Evolutionary conservation across 2,797 vertebrate species (phyloP), one percentile per base, ranked within the genome.

Genomic region (Octomys mimax): DNA sequence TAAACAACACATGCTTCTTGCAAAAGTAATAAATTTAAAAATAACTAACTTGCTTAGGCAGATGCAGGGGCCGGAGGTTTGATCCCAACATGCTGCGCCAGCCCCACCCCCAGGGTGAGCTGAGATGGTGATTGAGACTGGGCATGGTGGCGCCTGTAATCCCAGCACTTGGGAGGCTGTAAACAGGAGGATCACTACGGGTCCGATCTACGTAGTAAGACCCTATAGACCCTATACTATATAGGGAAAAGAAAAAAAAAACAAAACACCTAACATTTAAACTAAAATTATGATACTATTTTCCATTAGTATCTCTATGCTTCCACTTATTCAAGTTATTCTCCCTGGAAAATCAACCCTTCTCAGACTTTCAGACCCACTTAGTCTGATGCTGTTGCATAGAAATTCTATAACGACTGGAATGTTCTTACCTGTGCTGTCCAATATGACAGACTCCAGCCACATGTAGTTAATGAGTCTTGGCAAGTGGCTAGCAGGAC

Each of bases 1-100:
- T 46, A 82, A 94, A 73, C 7, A 70, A 57, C 31, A 79, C 70
- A 88, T 83, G 31, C 21, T 96, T 82, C 68, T 59, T 73, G 33
- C 89, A 77, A 71, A 86, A 22, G 88, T 62, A 75, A 46, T 75
- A 21, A 93, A 36, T 24, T 39, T 14, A 42, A 82, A 73, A 62
- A 91, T 7, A 85, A 52, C 16, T 36, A 49, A 49, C 49, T 49
- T 49, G 49, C 49, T 49, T 11, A 49, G 49, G 49, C 8, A 49
- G 49, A 49, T 49, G 49, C 49, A 49, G 49, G 49, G 49, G 11
- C 49, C 11, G 49, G 49, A 11, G 49, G 49, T 49, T 42, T 49
- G 49, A 49, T 49, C 49, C 49, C 49, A 49, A 11, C 6, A 49
- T 49, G 49, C 49, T 49, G 49, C 11, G 49, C 49, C 11, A 11